Conservation (phyloP, 2,888 invertebrate species). For the Epirrhoe alternata region DNA sequence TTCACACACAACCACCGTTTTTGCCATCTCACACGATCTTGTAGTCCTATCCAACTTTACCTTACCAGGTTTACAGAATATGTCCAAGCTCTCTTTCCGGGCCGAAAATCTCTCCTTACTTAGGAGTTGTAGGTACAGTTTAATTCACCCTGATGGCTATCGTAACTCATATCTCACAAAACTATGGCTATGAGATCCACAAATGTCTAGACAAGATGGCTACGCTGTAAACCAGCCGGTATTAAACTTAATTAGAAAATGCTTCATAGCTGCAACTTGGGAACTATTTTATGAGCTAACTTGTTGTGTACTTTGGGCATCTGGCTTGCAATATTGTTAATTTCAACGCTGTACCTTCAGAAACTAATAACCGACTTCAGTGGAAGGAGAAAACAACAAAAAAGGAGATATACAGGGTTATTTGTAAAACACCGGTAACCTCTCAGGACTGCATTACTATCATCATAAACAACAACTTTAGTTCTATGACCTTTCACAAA, state of each 20-base stretch:
- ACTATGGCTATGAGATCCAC: conserved; percentile 21
- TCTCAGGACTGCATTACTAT: no score
- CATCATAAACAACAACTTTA: no score
- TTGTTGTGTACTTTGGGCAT: conserved; percentile 16
- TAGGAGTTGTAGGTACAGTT: background rate
- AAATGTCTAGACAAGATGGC: conserved; percentile 40
- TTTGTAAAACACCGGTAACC: no score
- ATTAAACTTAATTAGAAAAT: conserved; percentile 41
- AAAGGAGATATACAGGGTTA: no score
- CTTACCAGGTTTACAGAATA: no score
- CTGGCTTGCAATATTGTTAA: conserved; percentile 17
- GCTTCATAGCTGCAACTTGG: conserved; percentile 17
- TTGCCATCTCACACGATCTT: no score
- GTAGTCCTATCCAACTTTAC: no score
- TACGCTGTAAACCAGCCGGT: conserved; percentile 28
- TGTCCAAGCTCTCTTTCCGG: no score
- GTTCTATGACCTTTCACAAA: no score
- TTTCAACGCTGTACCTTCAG: conserved; percentile 3
- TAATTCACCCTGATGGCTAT: background rate
- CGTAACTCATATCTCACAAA: conserved; percentile 6
- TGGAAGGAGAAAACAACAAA: no score
- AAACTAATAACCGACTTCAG: no score
- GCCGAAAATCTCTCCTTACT: background rate
- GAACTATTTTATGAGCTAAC: conserved; percentile 32
- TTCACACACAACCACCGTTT: no score